phyloP scores from a whole-genome alignment of 2,888 invertebrate genomes.

The Tillus elongatus region DNA sequence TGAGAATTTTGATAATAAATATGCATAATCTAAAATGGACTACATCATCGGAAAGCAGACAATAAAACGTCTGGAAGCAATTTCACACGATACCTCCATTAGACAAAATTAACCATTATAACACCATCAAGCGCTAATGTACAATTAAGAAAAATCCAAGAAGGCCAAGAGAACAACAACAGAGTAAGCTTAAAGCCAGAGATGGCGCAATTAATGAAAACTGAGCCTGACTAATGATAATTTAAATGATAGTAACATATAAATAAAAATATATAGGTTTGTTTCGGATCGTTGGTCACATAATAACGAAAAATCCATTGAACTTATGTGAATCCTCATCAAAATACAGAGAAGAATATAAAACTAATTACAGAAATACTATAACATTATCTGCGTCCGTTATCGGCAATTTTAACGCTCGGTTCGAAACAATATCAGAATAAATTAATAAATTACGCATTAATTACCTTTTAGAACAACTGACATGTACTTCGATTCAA shows the following conservation, averaged over 20 bases:
- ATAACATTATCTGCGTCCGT: slow-evolving; percentile 39
- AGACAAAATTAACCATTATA: too few relatives aligned
- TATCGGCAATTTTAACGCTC: slow-evolving; percentile 43
- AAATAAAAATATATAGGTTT: slow-evolving; percentile 20
- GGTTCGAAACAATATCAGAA: slow-evolving; percentile 43
- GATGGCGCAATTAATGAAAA: neutral
- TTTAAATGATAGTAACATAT: too few relatives aligned
- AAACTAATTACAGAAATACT: slow-evolving; percentile 31
- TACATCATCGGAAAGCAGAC: too few relatives aligned
- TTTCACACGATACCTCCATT: too few relatives aligned
- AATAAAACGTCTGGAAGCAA: too few relatives aligned
- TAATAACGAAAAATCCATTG: slow-evolving; percentile 16
- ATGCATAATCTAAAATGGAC: too few relatives aligned
- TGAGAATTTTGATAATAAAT: too few relatives aligned
- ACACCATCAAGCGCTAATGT: too few relatives aligned
- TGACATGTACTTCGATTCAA: slow-evolving; percentile 42
- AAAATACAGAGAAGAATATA: slow-evolving; percentile 20
- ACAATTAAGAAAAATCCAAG: too few relatives aligned
- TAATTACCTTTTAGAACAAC: slow-evolving; percentile 41
- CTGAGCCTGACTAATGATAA: slow-evolving; percentile 3
- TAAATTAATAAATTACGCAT: slow-evolving; percentile 45
- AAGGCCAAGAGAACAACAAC: too few relatives aligned
- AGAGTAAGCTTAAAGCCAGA: too few relatives aligned
- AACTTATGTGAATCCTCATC: slow-evolving; percentile 23
- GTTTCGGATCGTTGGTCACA: slow-evolving; percentile 25